Percentiles rank a stretch among this genome's conserved stretches.
phyloP scores from a whole-genome alignment of 1,140 invertebrate species.

The Drosophila truncata region DNA sequence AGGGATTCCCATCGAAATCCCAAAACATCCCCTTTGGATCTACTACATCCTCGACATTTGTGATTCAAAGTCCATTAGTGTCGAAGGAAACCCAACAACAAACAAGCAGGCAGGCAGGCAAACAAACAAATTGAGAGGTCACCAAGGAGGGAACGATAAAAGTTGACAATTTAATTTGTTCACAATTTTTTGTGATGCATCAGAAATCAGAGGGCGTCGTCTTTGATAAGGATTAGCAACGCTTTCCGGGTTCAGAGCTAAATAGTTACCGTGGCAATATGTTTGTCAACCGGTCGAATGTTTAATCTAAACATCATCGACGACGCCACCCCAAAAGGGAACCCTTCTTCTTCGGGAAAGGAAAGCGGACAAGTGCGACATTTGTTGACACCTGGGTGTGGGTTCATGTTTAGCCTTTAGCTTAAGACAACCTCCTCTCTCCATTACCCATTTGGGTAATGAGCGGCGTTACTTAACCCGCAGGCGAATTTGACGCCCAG shows the following conservation, averaged over 20 bases:
- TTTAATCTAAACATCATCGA: slow-evolving; percentile 49
- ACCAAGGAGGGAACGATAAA: slow-evolving; percentile 39
- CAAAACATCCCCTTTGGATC: slow-evolving; percentile 49
- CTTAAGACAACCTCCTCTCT: slow-evolving; percentile 60
- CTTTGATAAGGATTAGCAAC: slow-evolving; percentile 52
- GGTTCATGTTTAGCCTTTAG: slow-evolving; percentile 58
- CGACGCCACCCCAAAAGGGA: slow-evolving; percentile 3
- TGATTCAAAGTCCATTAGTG: slow-evolving; percentile 80
- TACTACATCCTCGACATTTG: slow-evolving; percentile 36
- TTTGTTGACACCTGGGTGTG: slow-evolving; percentile 67
- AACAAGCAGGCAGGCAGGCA: slow-evolving; percentile 21
- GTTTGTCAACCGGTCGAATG: slow-evolving; percentile 59
- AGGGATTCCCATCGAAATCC: slow-evolving; percentile 57
- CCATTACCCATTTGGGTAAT: slow-evolving; percentile 47
- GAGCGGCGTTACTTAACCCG: slow-evolving; percentile 39
- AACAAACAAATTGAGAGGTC: slow-evolving; percentile 56
- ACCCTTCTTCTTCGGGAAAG: slow-evolving; percentile 7
- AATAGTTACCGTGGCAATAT: slow-evolving; percentile 55
- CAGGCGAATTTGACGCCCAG: slow-evolving; percentile 60
- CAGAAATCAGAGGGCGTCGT: slow-evolving; percentile 34
- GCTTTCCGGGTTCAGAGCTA: slow-evolving; percentile 20
- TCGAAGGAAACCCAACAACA: slow-evolving; percentile 56
- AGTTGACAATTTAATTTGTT: slow-evolving; percentile 84
- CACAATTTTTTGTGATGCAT: slow-evolving; percentile 55
- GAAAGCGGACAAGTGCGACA: slow-evolving; percentile 73